These are phyloP conservation scores for Phoxinus dragarum DNA, from an alignment of 2,797 vertebrate genomes.

Conservation along the genomic window DNA sequence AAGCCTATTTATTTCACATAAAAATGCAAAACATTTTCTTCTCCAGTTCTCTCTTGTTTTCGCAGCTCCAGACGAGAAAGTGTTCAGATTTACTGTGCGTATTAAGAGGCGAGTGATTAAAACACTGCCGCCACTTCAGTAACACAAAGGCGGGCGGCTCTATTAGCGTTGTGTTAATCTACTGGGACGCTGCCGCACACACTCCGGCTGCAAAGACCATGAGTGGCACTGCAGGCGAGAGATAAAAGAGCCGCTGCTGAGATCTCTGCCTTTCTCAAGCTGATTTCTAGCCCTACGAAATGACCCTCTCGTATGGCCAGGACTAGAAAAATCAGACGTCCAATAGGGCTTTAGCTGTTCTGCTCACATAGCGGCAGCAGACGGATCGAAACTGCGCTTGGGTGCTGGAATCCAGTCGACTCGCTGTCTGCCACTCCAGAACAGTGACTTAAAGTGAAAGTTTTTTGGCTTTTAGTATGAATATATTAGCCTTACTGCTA, in stretches of 20 bases:
- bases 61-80: conserved; percentile 2
- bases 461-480: background rate
- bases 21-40: background rate
- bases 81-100: conserved; percentile 38
- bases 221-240: conserved; percentile 45
- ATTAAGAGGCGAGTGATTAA: conserved; percentile 53
- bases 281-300: background rate
- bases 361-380: background rate
- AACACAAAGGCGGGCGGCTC: conserved; percentile 52
- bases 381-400: background rate
- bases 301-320: background rate
- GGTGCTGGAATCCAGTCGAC: conserved; percentile 10
- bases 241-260: conserved; percentile 38
- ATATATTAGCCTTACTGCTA: no score
- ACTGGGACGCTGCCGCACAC: conserved; percentile 40
- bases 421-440: background rate
- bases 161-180: conserved; percentile 59
- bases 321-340: conserved; percentile 11
- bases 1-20: background rate
- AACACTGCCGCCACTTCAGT: conserved; percentile 50
- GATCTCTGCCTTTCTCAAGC: conserved; percentile 25
- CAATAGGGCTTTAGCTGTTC: background rate
- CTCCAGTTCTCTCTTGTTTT: background rate
- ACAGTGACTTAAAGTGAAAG: background rate
- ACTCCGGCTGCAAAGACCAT: conserved; percentile 49